phyloP scores from a whole-genome alignment of 2,113 vertebrate genomes.

The Perca fluviatilis region DNA sequence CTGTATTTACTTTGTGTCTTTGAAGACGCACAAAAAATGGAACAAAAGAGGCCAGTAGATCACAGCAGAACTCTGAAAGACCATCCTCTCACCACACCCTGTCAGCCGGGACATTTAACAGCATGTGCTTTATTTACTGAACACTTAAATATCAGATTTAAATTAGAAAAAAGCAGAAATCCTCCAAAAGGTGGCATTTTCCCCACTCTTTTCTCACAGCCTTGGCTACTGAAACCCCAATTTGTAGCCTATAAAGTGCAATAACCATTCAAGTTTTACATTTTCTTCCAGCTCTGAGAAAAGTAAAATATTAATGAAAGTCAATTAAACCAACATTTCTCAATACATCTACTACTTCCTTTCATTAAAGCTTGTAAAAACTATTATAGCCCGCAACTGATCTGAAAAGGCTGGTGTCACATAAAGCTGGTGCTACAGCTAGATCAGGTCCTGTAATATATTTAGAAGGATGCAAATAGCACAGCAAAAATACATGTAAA shows the following conservation, averaged over 20 bases:
- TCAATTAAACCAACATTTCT: background rate
- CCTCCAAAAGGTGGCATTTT: background rate
- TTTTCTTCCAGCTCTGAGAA: background rate
- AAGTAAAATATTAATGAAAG: background rate
- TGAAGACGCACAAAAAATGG: constrained; percentile 67
- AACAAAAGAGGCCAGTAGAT: constrained; percentile 57
- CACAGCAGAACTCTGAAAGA: constrained; percentile 45
- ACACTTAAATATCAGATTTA: background rate
- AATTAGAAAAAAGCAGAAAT: background rate
- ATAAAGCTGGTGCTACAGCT: constrained; percentile 13
- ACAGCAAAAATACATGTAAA: constrained; percentile 67
- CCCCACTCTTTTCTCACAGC: background rate
- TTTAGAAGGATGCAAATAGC: constrained; percentile 81
- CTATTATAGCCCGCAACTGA: constrained; percentile 37
- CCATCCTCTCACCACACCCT: constrained; percentile 76
- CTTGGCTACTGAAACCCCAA: background rate
- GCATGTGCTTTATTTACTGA: constrained; percentile 26
- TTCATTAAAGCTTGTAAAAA: background rate
- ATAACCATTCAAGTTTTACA: background rate
- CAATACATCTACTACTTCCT: constrained; percentile 4
- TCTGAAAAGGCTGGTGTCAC: constrained; percentile 41
- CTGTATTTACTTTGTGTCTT: constrained; percentile 45
- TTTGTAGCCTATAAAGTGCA: background rate
- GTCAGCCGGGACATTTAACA: constrained; percentile 52
- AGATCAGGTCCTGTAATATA: constrained; percentile 59